Evolutionary conservation across 92 coral and sea anemone genomes (phyloP).

Genomic region (Phenganax stokvisi): DNA sequence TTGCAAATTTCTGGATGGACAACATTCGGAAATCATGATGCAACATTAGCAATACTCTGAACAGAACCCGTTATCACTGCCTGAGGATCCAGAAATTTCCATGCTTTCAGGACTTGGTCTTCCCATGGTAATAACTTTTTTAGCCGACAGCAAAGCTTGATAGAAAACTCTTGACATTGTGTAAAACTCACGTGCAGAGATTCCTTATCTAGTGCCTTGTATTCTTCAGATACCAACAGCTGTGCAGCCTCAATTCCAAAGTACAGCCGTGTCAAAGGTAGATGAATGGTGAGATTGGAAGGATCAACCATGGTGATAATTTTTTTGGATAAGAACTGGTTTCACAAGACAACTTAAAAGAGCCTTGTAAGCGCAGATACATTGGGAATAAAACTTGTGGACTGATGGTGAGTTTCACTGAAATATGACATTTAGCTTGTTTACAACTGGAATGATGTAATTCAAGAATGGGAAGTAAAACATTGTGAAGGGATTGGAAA

Average conservation of each 20-base stretch:
- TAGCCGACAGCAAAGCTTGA: slow-evolving; percentile 12
- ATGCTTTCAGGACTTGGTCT: slow-evolving; percentile 2
- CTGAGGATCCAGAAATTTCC: slow-evolving; percentile 30
- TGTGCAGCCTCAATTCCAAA: slow-evolving; percentile 22
- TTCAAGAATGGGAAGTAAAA: slow-evolving; percentile 24
- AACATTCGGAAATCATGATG: slow-evolving; percentile 29
- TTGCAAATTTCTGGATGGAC: slow-evolving; percentile 29
- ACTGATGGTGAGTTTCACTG: slow-evolving; percentile 27
- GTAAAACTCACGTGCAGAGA: slow-evolving; percentile 11
- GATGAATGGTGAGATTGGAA: slow-evolving; percentile 21
- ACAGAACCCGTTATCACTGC: slow-evolving; percentile 10
- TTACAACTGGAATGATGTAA: slow-evolving; percentile 14
- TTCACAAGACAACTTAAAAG: slow-evolving; percentile 28
- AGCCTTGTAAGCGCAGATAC: slow-evolving; percentile 28
- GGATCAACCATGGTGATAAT: slow-evolving; percentile 18
- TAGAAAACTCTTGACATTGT: neutral
- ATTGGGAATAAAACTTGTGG: slow-evolving; percentile 23
- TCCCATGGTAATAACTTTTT: slow-evolving; percentile 7
- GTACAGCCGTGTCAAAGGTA: slow-evolving; percentile 19
- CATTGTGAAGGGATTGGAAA: slow-evolving; percentile 22
- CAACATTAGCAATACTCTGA: slow-evolving; percentile 24
- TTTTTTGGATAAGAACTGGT: slow-evolving; percentile 5
- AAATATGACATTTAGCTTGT: slow-evolving; percentile 19
- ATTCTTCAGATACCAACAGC: slow-evolving; percentile 16
- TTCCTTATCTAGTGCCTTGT: slow-evolving; percentile 26